A percentile compares a stretch with the other conserved stretches of the same genome.
These are phyloP conservation scores for Archips crataeganus DNA, from an alignment of 2,888 invertebrate species.

Conservation along the genomic window DNA sequence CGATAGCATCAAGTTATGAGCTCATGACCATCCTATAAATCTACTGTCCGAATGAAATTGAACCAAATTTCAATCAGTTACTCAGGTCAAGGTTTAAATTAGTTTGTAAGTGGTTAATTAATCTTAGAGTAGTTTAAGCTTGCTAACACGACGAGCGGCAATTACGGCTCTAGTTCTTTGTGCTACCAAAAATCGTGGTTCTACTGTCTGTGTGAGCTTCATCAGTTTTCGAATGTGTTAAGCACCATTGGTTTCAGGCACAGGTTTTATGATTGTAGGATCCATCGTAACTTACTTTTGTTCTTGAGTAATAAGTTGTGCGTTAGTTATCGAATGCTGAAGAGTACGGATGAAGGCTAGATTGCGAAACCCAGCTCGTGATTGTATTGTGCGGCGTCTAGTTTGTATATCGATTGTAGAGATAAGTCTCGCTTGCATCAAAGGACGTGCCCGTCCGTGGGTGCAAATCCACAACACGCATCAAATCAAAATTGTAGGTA, in stretches of 20 bases:
- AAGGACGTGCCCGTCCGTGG: constrained; percentile 28
- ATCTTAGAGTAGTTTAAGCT: not conserved
- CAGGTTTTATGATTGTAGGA: not conserved
- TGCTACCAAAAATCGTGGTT: not conserved
- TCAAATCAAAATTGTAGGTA: not conserved
- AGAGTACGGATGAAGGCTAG: constrained; percentile 53
- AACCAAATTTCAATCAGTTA: not conserved
- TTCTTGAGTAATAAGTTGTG: constrained; percentile 43
- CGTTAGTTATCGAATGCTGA: constrained; percentile 52
- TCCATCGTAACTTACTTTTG: constrained; percentile 17
- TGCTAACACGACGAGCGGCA: not conserved
- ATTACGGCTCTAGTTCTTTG: not conserved
- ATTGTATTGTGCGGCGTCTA: constrained; percentile 51
- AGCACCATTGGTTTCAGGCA: not conserved
- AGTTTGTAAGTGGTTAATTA: not conserved
- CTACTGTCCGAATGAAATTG: not conserved
- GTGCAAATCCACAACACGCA: constrained; percentile 2
- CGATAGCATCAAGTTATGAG: not conserved
- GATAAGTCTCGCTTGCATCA: constrained; percentile 31
- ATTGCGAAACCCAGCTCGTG: constrained; percentile 53
- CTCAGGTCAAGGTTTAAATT: not conserved
- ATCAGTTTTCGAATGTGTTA: not conserved
- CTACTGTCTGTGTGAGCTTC: not conserved
- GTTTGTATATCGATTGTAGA: constrained; percentile 46
- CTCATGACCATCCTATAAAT: not conserved